Percentiles rank a stretch among this genome's conserved stretches.
phyloP scores from a whole-genome alignment of 2,113 vertebrate species.

The Tichodroma muraria region DNA sequence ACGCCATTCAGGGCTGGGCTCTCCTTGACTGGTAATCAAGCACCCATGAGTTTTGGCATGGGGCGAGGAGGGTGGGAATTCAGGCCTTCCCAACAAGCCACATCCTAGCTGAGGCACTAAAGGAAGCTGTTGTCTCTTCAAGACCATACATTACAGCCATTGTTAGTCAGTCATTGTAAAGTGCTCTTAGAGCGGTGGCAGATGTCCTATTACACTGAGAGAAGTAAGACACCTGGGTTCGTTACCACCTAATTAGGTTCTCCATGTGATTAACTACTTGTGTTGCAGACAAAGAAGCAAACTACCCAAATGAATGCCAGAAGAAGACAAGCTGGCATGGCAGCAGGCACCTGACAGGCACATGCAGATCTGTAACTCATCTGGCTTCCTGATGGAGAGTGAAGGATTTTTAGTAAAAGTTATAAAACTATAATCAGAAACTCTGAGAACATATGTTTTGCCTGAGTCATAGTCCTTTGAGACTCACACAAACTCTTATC shows the following conservation, averaged over 20 bases:
- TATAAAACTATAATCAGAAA: slow-evolving; percentile 12
- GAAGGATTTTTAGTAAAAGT: background rate
- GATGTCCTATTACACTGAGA: slow-evolving; percentile 61
- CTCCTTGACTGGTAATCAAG: background rate
- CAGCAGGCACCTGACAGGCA: slow-evolving; percentile 47
- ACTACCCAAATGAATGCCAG: slow-evolving; percentile 47
- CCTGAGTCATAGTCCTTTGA: background rate
- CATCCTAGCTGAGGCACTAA: background rate
- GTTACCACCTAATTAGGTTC: slow-evolving; percentile 69
- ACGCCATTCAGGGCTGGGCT: fast-evolving
- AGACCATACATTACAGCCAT: slow-evolving; percentile 59
- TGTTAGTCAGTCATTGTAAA: slow-evolving; percentile 64
- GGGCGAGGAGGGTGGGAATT: background rate
- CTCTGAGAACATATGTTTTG: background rate
- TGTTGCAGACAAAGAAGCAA: slow-evolving; percentile 55
- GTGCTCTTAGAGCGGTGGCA: slow-evolving; percentile 60
- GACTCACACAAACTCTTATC: background rate
- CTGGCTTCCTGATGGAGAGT: slow-evolving; percentile 6
- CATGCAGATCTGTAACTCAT: background rate
- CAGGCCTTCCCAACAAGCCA: background rate
- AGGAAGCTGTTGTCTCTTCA: slow-evolving; percentile 33
- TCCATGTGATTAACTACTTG: slow-evolving; percentile 68
- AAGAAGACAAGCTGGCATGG: slow-evolving; percentile 48
- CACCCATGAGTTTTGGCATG: background rate
- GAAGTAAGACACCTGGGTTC: slow-evolving; percentile 68